phyloP scores from a whole-genome alignment of 2,797 vertebrate species.

The Spinibarbus caldwelli region DNA sequence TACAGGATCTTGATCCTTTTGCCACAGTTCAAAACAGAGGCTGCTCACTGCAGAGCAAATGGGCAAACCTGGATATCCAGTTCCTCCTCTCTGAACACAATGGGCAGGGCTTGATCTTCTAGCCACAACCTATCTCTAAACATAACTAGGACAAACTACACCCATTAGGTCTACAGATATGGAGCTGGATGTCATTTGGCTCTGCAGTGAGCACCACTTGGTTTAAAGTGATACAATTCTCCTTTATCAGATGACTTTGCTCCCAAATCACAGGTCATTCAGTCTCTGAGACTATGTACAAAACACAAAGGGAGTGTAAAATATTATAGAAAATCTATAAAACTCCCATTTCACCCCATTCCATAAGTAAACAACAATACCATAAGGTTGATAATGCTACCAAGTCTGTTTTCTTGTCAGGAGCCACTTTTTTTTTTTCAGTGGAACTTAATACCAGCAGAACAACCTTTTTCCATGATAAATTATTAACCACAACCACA shows the following conservation, averaged over 20 bases:
- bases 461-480: neutral
- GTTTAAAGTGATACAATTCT: neutral
- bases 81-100: neutral
- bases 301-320: slow-evolving; percentile 13
- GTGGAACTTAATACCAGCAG: neutral
- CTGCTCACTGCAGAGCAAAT: neutral
- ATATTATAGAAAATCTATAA: slow-evolving; percentile 14
- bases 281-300: slow-evolving; percentile 26
- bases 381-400: slow-evolving; percentile 18
- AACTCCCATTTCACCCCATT: neutral
- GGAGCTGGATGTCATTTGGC: neutral
- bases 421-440: neutral
- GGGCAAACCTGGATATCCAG: neutral
- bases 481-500: neutral
- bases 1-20: slow-evolving; percentile 35
- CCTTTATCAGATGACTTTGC: slow-evolving; percentile 1
- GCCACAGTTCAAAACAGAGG: slow-evolving; percentile 28
- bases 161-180: neutral
- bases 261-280: slow-evolving; percentile 31
- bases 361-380: neutral
- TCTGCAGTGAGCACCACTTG: neutral
- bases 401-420: neutral
- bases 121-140: neutral
- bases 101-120: neutral
- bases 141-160: neutral